phyloP scores from a whole-genome alignment of 1,140 invertebrate genomes.

The Drosophila nebulosa region DNA sequence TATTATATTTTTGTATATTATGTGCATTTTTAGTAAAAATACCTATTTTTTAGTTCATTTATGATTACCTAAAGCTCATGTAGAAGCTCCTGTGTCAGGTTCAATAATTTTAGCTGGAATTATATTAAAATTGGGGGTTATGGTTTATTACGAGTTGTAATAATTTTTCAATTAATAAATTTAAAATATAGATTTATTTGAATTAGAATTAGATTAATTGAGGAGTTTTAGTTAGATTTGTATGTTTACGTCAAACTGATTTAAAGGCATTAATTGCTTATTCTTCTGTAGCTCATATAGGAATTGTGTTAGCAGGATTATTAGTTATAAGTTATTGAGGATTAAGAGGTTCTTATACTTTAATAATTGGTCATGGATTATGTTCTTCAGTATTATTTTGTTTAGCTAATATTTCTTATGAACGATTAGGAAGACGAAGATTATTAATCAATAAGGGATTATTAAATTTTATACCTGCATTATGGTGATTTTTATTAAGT shows the following conservation, averaged over 20 bases:
- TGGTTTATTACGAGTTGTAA: conserved; percentile 83
- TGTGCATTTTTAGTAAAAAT: conserved; percentile 86
- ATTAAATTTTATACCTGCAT: conserved; percentile 81
- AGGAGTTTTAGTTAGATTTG: conserved; percentile 82
- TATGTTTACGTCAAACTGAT: conserved; percentile 83
- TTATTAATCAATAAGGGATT: conserved; percentile 81
- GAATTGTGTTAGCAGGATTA: conserved; percentile 81
- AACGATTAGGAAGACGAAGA: conserved; percentile 81
- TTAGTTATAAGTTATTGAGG: conserved; percentile 82
- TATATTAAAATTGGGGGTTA: conserved; percentile 87
- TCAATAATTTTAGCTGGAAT: no score
- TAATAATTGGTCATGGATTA: conserved; percentile 86
- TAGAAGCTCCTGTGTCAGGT: conserved; percentile 86
- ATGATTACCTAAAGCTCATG: conserved; percentile 88
- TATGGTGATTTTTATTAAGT: conserved; percentile 85
- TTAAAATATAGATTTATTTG: conserved; percentile 80
- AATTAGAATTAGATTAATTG: conserved; percentile 83
- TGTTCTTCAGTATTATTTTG: conserved; percentile 87
- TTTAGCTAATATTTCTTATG: conserved; percentile 86
- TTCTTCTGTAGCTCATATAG: no score
- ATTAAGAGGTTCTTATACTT: conserved; percentile 81
- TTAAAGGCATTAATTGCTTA: no score
- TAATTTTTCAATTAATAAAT: conserved; percentile 79
- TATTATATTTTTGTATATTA: conserved; percentile 83
- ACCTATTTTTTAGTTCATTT: conserved; percentile 86